Base-by-base conservation (phyloP, 2,113 vertebrate genomes). In the Paramisgurnus dabryanus region DNA sequence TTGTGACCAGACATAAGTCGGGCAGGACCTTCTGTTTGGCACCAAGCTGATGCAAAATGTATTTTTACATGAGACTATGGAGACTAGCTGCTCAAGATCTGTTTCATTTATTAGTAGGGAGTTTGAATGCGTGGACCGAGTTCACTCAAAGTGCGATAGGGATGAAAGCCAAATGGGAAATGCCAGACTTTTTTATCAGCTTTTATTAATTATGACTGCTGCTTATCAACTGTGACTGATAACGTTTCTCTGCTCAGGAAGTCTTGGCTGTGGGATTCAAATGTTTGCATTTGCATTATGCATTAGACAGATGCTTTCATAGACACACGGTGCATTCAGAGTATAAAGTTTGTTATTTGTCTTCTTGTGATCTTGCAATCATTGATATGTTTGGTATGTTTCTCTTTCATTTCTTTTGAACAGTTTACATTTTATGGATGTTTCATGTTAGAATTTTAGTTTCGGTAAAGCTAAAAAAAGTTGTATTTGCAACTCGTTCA, bases 161-260 rank as follows among this genome's bases (percentile, higher is more conserved):
- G 47, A 27, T 17, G 4, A 63, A 41, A 66, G 63, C 47, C 63
- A 55, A 77, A 53, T 41, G 63, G 63, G 74, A 76, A 76, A 66
- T 77, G 45, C 45, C 15, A 41, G 74, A 17, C 60, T 65, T 66
- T 76, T 39, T 15, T 18, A n/a, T 7, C 74, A 41, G 74, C 22
- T 77, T 65, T 66, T 66, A 66, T 66, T 77, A 66, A 77, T 77
- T 66, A 76, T 40, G 61, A 58, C 17, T 7, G 27, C 13, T 5
- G 49, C 43, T 66, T 66, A 66, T 55, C 75, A 64, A 27, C 18
- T 50, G 60, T 7, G 43, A 76, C 49, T 41, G 3, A 49, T 27
- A 75, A 64, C n/a, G 40, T 2, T 22, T 72, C 57, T 60, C 55
- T 22, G 6, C 40, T 18, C 34, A 57, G 39, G n/a, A 12, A 2